Evolutionary conservation across 1,140 invertebrate species (phyloP).

Genomic region (Platyura marginata): DNA sequence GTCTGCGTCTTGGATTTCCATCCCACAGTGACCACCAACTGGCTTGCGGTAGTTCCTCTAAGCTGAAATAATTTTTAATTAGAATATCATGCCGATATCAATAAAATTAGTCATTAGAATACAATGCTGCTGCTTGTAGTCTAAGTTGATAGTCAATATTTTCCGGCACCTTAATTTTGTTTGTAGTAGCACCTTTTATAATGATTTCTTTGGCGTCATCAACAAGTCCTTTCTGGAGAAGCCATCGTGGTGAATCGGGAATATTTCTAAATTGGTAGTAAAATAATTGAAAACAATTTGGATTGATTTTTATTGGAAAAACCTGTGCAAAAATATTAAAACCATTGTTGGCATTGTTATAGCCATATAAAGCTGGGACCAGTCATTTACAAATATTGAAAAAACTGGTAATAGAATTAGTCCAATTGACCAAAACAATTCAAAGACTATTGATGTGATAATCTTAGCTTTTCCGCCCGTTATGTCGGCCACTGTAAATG

Average conservation of each 20-base stretch:
- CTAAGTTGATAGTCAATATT: conserved; percentile 19
- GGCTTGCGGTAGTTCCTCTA: too few relatives aligned
- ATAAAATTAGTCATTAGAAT: too few relatives aligned
- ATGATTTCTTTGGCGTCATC: conserved; percentile 18
- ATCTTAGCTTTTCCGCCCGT: conserved; percentile 21
- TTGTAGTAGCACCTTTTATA: conserved; percentile 17
- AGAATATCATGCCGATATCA: too few relatives aligned
- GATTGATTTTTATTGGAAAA: too few relatives aligned
- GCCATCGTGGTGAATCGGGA: conserved; percentile 25
- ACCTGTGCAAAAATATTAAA: conserved; percentile 21
- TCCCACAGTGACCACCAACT: conserved; percentile 18
- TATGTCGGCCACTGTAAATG: conserved; percentile 18
- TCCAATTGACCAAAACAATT: conserved; percentile 26
- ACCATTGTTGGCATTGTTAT: conserved; percentile 24
- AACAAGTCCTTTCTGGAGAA: conserved; percentile 15
- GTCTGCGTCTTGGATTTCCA: conserved; percentile 10
- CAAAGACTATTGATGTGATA: conserved; percentile 23
- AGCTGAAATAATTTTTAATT: too few relatives aligned
- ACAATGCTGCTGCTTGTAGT: conserved; percentile 13
- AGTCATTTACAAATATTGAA: conserved; percentile 21
- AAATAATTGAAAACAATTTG: too few relatives aligned
- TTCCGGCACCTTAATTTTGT: conserved; percentile 20
- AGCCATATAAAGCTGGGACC: conserved; percentile 24
- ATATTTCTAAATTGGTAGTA: conserved; percentile 15
- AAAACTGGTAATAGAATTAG: conserved; percentile 24